These are phyloP conservation scores for Dicrurus megarhynchus DNA, from an alignment of 2,113 vertebrate genomes.

Conservation along the genomic window DNA sequence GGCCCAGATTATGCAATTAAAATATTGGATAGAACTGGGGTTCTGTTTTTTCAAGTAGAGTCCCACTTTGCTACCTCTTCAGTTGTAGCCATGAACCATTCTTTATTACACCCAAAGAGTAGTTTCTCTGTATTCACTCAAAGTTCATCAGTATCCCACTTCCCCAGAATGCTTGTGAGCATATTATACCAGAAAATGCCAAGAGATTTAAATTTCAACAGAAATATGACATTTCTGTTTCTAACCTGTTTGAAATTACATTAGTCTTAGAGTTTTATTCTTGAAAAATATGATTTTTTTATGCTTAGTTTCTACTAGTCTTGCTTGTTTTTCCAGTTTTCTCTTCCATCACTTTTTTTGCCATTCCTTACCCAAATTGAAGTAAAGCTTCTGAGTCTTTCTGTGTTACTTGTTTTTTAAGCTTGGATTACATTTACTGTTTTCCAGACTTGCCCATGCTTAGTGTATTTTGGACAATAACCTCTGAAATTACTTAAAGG, in stretches of 20 bases:
- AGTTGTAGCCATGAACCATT: background rate
- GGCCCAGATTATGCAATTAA: background rate
- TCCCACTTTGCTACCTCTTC: background rate
- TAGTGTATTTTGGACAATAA: slow-evolving; percentile 47
- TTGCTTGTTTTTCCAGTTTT: background rate
- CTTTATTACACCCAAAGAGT: background rate
- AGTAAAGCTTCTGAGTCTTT: background rate
- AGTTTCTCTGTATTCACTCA: background rate
- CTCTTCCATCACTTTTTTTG: background rate
- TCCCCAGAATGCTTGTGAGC: background rate
- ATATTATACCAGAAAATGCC: background rate
- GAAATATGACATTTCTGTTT: background rate
- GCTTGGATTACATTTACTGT: background rate
- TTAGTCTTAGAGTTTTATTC: background rate
- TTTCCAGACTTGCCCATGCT: background rate
- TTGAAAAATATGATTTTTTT: background rate
- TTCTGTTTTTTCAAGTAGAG: background rate
- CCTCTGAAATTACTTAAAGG: slow-evolving; percentile 24
- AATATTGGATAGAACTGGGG: background rate
- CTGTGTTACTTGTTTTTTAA: background rate
- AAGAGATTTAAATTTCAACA: background rate
- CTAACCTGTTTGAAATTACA: background rate
- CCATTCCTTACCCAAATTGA: background rate
- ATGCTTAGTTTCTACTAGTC: background rate
- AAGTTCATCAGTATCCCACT: background rate